Evolutionary conservation across 1,140 invertebrate genomes (phyloP), one percentile per base, ranked within the genome.

Genomic region (Tetramorium parvispinum): DNA sequence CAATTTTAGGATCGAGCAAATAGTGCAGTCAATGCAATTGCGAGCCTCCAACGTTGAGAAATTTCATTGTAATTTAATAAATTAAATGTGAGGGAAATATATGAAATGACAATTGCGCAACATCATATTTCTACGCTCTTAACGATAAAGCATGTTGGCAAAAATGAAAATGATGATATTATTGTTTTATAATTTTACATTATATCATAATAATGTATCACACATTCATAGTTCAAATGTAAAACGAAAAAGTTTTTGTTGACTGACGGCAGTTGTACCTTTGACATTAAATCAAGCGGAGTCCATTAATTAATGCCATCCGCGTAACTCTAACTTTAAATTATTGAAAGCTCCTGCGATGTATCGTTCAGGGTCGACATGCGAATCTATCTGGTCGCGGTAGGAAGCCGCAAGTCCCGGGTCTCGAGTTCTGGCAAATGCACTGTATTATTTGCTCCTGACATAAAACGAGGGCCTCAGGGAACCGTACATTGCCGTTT

Each of bases 361-460:
- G 8, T 82, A 40, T 55, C 46, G n/a, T 18, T 55, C 32, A 46
- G 37, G 3, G 10, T 66, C 43, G 21, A 55, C n/a, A 55, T 55
- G 37, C 46, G 16, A 70, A 59, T 57, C 16, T 37, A 82, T 73
- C 18, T 51, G 24, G 18, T 18, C 24, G 32, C 63, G 21, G 6
- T 57, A 13, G 66, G 21, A 32, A 82, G 1, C 37, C 21, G 43
- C 66, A 82, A 59, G 66, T 82, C 13, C 40, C 51, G 11, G 66
- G 16, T 46, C 24, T 73, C 78, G 63, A 81, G 77, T 81, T 71
- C 21, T 57, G 37, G 51, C 65, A 73, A 82, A 82, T 71, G 18
- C 24, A 46, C 66, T 59, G 40, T 71, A 73, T 82, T 82, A 82
- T 82, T 82, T 82, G 66, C 79, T 82, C 8, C 51, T 37, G 46